phyloP scores from a whole-genome alignment of 2,797 vertebrate genomes.

The Pseudopleuronectes americanus region DNA sequence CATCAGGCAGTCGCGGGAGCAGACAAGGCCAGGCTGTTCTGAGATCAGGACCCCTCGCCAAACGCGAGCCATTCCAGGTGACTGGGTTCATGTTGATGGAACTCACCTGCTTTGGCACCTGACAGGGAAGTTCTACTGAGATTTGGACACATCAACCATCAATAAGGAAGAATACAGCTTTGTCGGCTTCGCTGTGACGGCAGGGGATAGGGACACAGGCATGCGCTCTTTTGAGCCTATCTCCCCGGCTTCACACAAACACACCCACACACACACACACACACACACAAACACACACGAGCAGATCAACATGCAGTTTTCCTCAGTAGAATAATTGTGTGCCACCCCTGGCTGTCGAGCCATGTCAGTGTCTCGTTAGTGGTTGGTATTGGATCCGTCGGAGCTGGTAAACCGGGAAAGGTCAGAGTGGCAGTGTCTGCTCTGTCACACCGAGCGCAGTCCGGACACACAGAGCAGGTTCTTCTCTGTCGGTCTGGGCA shows the following conservation, averaged over 20 bases:
- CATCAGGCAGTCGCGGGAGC: constrained; percentile 40
- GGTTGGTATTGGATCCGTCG: constrained; percentile 60
- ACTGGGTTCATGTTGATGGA: constrained; percentile 63
- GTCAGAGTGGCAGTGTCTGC: constrained; percentile 69
- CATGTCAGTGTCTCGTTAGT: constrained; percentile 77
- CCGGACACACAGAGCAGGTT: constrained; percentile 51
- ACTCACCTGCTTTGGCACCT: constrained; percentile 52
- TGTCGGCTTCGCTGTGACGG: constrained; percentile 26
- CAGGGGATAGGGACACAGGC: constrained; percentile 51
- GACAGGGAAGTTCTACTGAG: constrained; percentile 58
- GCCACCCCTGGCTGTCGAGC: constrained; percentile 73
- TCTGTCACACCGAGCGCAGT: constrained; percentile 60
- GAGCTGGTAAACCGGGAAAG: constrained; percentile 71
- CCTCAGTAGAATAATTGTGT: constrained; percentile 64
- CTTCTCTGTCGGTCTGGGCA: constrained; percentile 43
- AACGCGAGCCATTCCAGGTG: constrained; percentile 58
- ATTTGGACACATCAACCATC: constrained; percentile 71
- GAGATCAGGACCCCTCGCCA: constrained; percentile 52
- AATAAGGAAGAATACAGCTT: constrained; percentile 45
- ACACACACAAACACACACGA: constrained; percentile 20
- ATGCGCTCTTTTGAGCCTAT: constrained; percentile 28
- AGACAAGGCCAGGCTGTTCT: constrained; percentile 47
- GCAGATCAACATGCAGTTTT: constrained; percentile 45
- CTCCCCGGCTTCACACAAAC: constrained; percentile 40
- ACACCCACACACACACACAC: constrained; percentile 14